A percentile compares a stretch with the other conserved stretches of the same genome.
These are phyloP conservation scores for Drosophila hydei DNA, from an alignment of 1,140 invertebrate species.

Conservation along the genomic window DNA sequence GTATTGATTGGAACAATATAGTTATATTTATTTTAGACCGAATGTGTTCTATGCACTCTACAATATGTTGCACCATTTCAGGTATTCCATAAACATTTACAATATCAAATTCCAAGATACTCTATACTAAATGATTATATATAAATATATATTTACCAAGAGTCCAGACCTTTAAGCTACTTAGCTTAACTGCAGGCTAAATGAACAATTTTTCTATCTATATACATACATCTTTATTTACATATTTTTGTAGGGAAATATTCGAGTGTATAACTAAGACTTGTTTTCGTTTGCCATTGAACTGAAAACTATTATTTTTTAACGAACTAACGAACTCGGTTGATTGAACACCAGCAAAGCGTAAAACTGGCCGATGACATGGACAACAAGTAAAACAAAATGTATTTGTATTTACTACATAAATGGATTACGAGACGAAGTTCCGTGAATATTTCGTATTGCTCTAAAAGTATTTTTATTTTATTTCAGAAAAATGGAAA, in stretches of 20 bases:
- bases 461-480: conserved; percentile 50
- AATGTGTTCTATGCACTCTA: conserved; percentile 13
- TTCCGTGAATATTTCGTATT: conserved; percentile 16
- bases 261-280: neutral
- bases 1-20: conserved; percentile 26
- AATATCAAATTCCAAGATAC: no score
- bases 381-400: conserved; percentile 30
- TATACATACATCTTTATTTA: no score
- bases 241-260: conserved; percentile 3
- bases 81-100: no score
- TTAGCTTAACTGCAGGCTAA: no score
- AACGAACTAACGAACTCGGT: conserved; percentile 72
- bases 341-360: conserved; percentile 76
- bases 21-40: conserved; percentile 34
- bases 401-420: conserved; percentile 57
- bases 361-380: conserved; percentile 24
- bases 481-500: conserved; percentile 31
- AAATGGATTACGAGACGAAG: conserved; percentile 60
- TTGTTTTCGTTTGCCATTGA: conserved; percentile 40
- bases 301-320: conserved; percentile 72
- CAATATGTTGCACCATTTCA: conserved; percentile 31
- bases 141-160: no score
- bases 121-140: no score
- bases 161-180: no score
- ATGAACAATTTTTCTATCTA: no score